phyloP scores from a whole-genome alignment of 2,797 vertebrate species.

The Diplodus puntazzo region DNA sequence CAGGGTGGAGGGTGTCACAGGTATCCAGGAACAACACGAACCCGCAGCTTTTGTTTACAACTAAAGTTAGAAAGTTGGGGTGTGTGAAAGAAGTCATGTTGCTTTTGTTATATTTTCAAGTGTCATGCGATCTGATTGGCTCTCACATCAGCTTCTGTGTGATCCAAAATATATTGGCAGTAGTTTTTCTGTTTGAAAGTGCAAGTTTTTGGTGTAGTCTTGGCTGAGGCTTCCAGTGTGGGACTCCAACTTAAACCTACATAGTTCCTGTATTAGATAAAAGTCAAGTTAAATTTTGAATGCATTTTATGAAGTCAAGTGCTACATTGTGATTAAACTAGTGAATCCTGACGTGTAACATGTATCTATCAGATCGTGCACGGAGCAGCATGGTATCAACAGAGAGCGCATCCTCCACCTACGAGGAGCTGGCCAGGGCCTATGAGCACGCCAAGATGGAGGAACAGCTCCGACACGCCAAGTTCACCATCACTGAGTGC shows the following conservation, averaged over 20 bases:
- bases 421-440: slow-evolving; percentile 96
- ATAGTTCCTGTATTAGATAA: neutral
- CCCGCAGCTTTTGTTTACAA: neutral
- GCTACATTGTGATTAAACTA: neutral
- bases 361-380: slow-evolving; percentile 89
- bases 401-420: slow-evolving; percentile 98
- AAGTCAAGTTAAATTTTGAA: neutral
- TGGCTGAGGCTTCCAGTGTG: slow-evolving; percentile 17
- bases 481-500: slow-evolving; percentile 99
- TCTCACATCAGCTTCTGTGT: slow-evolving; percentile 4
- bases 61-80: neutral
- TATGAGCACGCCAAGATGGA: slow-evolving; percentile 99
- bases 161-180: slow-evolving; percentile 25
- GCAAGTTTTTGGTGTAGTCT: slow-evolving; percentile 9
- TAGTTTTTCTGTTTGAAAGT: slow-evolving; percentile 27
- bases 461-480: slow-evolving; percentile 97
- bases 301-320: neutral
- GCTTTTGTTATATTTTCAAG: slow-evolving; percentile 24
- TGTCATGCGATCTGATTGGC: slow-evolving; percentile 5
- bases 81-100: slow-evolving; percentile 30
- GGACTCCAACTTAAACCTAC: slow-evolving; percentile 23
- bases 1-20: neutral
- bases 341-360: neutral
- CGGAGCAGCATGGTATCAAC: slow-evolving; percentile 99
- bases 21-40: slow-evolving; percentile 3